Evolutionary conservation across 2,797 vertebrate species (phyloP).

Genomic region (Lagorchestes hirsutus): DNA sequence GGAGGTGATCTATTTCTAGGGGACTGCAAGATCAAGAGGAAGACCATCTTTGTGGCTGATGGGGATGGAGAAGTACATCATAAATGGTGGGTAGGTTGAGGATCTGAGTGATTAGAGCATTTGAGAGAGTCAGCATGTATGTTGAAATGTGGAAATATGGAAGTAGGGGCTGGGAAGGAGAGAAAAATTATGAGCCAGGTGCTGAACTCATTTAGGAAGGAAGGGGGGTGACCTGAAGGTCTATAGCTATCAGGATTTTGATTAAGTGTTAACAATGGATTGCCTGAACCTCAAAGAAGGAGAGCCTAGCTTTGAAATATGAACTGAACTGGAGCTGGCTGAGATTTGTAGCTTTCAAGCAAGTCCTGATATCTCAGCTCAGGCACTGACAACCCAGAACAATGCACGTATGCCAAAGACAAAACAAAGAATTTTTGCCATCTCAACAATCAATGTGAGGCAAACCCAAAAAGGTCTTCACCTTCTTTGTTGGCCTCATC

Average conservation of each 20-base stretch:
- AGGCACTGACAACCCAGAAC: background rate
- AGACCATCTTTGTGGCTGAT: background rate
- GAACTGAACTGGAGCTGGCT: background rate
- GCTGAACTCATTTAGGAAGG: background rate
- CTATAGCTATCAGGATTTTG: background rate
- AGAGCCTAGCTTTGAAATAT: background rate
- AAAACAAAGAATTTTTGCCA: background rate
- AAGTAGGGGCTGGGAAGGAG: background rate
- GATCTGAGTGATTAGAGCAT: background rate
- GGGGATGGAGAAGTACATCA: background rate
- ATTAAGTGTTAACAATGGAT: background rate
- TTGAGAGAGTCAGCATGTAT: background rate
- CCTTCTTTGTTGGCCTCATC: background rate
- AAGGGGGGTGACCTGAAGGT: background rate
- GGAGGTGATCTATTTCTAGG: background rate
- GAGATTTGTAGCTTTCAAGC: background rate
- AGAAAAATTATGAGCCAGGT: background rate
- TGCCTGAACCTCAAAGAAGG: background rate
- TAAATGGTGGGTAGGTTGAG: background rate
- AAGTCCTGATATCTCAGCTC: background rate
- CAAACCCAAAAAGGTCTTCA: background rate
- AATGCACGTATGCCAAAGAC: background rate
- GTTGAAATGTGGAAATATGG: background rate
- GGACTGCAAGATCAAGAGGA: background rate
- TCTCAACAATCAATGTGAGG: background rate